Conservation (phyloP, 2,888 invertebrate genomes). For the Beris morrisii region DNA sequence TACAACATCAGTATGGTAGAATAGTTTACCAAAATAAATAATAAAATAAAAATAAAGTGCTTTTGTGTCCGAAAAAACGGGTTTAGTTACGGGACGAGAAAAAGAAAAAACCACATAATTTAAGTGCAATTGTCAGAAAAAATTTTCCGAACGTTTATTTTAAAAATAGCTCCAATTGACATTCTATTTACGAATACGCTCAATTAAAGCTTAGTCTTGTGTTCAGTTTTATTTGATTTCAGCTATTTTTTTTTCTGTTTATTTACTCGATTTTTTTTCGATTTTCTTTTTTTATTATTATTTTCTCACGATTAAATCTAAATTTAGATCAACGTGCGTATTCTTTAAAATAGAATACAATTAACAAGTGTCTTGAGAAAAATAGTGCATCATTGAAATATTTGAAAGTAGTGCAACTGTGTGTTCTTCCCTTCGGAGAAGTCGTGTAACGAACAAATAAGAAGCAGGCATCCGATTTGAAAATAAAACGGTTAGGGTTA, state of each 20-base stretch:
- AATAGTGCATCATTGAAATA: conserved; percentile 37
- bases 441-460: conserved; percentile 6
- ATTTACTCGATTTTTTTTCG: conserved; percentile 23
- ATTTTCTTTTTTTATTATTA: conserved; percentile 17
- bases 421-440: conserved; percentile 21
- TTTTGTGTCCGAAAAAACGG: no score
- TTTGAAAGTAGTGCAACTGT: conserved; percentile 24
- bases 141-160: conserved; percentile 24
- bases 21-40: no score
- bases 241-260: conserved; percentile 20
- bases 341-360: conserved; percentile 35
- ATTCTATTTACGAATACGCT: conserved; percentile 32
- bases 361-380: conserved; percentile 38
- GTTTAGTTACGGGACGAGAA: neutral
- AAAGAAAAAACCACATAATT: conserved; percentile 2
- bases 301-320: conserved; percentile 34
- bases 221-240: conserved; percentile 18
- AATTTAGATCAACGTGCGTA: conserved; percentile 37
- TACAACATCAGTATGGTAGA: no score
- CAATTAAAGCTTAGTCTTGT: conserved; percentile 24
- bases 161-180: conserved; percentile 33
- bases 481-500: neutral
- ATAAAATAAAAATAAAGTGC: no score
- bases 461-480: neutral
- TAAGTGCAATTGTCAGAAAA: conserved; percentile 16